These are phyloP conservation scores for Ceyx margarethae DNA, from an alignment of 2,113 vertebrate species.

Conservation along the genomic window DNA sequence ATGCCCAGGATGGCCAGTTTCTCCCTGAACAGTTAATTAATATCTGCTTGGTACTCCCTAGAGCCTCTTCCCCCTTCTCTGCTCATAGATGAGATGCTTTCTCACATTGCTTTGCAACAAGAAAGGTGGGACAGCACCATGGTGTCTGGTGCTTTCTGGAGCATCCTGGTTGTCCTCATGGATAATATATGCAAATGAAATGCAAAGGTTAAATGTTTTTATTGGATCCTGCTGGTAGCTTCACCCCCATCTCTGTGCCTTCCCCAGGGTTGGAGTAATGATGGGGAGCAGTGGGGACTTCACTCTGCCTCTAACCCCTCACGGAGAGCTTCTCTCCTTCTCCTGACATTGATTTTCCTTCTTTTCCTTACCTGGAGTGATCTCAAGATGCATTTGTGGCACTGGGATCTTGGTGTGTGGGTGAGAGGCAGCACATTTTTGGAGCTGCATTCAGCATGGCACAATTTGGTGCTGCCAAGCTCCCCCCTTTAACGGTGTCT, in stretches of 20 bases:
- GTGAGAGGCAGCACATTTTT: background rate
- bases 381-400: accelerated
- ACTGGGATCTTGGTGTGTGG: accelerated
- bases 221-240: background rate
- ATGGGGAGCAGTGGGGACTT: background rate
- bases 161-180: accelerated
- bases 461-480: background rate
- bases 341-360: background rate
- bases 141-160: background rate
- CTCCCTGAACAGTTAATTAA: background rate
- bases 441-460: background rate
- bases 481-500: accelerated
- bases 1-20: background rate
- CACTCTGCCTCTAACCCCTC: background rate
- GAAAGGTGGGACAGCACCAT: background rate
- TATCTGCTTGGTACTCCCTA: background rate
- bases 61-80: background rate
- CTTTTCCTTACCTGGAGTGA: background rate
- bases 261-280: background rate
- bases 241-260: accelerated
- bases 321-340: background rate
- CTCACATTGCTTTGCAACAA: background rate
- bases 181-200: background rate
- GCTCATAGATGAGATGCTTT: background rate
- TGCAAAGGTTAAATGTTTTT: background rate